These are phyloP conservation scores for Erpornis zantholeuca DNA, from an alignment of 2,113 vertebrate genomes.

Conservation along the genomic window DNA sequence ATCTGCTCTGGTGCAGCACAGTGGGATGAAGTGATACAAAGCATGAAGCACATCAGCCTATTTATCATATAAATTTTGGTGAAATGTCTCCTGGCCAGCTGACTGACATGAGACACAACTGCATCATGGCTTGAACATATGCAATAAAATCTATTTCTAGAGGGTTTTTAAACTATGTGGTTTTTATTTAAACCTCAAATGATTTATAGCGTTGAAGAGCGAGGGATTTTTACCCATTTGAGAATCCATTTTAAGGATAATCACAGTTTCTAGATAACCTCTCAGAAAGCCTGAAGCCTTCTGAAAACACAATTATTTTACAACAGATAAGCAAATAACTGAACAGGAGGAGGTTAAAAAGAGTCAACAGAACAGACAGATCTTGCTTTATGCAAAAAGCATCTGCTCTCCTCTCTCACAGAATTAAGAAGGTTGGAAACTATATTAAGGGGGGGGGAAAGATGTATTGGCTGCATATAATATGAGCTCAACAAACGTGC, in stretches of 20 bases:
- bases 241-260: not conserved
- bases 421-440: not conserved
- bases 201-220: not conserved
- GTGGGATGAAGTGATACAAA: not conserved
- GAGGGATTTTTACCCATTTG: not conserved
- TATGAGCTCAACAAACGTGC: slow-evolving; percentile 13
- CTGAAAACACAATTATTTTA: slow-evolving; percentile 1
- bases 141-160: not conserved
- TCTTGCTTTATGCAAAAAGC: not conserved
- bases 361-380: not conserved
- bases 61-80: not conserved
- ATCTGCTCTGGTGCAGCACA: not conserved
- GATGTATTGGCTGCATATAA: not conserved
- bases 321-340: slow-evolving; percentile 10
- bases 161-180: not conserved
- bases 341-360: not conserved
- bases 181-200: not conserved
- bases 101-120: slow-evolving; percentile 66
- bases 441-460: slow-evolving; percentile 20
- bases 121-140: slow-evolving; percentile 49
- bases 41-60: not conserved
- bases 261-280: slow-evolving; percentile 2
- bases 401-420: not conserved
- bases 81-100: slow-evolving; percentile 54
- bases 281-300: slow-evolving; percentile 29